Evolutionary conservation across 2,797 vertebrate genomes (phyloP).

Genomic region (Danio choprae): DNA sequence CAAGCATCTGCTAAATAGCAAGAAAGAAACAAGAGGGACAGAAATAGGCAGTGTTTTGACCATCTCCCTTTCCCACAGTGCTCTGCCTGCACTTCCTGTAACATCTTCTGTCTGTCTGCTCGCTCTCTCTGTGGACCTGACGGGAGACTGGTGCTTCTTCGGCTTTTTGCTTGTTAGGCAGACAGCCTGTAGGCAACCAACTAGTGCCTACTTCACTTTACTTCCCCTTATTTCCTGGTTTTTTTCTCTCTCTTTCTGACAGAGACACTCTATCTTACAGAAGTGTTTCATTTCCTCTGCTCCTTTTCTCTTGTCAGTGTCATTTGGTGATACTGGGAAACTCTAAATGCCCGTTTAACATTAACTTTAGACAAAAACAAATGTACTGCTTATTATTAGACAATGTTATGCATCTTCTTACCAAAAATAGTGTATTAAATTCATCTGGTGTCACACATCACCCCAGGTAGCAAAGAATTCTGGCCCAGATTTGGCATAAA

Average conservation of each 20-base stretch:
- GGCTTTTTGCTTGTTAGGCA: conserved; percentile 37
- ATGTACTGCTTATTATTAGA: too few relatives aligned
- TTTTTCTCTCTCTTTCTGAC: conserved; percentile 48
- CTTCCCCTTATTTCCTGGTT: conserved; percentile 36
- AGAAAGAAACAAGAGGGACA: conserved; percentile 8
- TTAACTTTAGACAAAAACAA: too few relatives aligned
- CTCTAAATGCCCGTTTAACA: too few relatives aligned
- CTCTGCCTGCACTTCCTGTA: conserved; percentile 24
- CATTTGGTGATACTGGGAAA: too few relatives aligned
- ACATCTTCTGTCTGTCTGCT: background rate
- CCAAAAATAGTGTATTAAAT: too few relatives aligned
- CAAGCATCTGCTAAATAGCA: conserved; percentile 28
- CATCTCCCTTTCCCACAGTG: conserved; percentile 46
- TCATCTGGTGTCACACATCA: too few relatives aligned
- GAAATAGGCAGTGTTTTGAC: conserved; percentile 55
- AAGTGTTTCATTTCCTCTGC: background rate
- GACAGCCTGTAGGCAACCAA: conserved; percentile 30
- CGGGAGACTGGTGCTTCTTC: conserved; percentile 9
- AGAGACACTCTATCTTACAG: conserved; percentile 2
- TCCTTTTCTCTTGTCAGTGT: background rate
- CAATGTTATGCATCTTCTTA: too few relatives aligned
- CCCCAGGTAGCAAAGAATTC: too few relatives aligned
- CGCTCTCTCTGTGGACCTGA: conserved; percentile 28
- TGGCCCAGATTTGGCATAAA: too few relatives aligned
- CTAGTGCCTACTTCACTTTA: conserved; percentile 19